phyloP scores from a whole-genome alignment of 2,797 vertebrate genomes.

The Phoeniculus purpureus region DNA sequence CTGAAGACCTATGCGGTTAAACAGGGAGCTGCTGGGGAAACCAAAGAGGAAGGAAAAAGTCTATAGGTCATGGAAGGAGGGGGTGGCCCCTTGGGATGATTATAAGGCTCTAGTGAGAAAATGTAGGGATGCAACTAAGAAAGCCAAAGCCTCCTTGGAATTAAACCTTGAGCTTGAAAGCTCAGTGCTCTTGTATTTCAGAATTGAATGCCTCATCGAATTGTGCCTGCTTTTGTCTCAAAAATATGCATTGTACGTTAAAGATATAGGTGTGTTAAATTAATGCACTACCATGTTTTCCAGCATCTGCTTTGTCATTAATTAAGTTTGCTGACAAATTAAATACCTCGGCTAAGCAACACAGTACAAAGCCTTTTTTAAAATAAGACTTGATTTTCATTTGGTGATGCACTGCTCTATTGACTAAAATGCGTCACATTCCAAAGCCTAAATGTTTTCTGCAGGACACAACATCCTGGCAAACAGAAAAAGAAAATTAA shows the following conservation, averaged over 20 bases:
- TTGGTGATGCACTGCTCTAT: slow-evolving; percentile 67
- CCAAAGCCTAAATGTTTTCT: slow-evolving; percentile 15
- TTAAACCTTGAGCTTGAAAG: neutral
- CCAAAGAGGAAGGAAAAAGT: too few species aligned
- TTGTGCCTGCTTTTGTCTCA: neutral
- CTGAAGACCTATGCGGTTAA: too few species aligned
- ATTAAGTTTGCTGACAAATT: slow-evolving; percentile 76
- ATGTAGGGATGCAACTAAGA: too few species aligned
- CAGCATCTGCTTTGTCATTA: slow-evolving; percentile 73
- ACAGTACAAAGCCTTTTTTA: neutral
- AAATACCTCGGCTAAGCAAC: slow-evolving; percentile 68
- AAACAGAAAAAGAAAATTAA: slow-evolving; percentile 55
- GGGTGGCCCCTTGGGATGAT: too few species aligned
- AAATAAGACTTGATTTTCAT: slow-evolving; percentile 14
- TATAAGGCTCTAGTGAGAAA: too few species aligned
- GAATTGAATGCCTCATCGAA: neutral
- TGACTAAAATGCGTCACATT: slow-evolving; percentile 17
- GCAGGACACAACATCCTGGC: neutral
- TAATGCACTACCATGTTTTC: slow-evolving; percentile 73
- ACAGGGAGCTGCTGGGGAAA: too few species aligned
- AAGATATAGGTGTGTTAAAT: slow-evolving; percentile 38
- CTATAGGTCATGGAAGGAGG: too few species aligned
- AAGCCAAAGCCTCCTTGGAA: too few species aligned
- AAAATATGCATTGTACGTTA: neutral
- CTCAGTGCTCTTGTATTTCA: neutral